A percentile compares a stretch with the other conserved stretches of the same genome.
phyloP scores from a whole-genome alignment of 1,140 invertebrate genomes.

The Sitobion miscanthi region DNA sequence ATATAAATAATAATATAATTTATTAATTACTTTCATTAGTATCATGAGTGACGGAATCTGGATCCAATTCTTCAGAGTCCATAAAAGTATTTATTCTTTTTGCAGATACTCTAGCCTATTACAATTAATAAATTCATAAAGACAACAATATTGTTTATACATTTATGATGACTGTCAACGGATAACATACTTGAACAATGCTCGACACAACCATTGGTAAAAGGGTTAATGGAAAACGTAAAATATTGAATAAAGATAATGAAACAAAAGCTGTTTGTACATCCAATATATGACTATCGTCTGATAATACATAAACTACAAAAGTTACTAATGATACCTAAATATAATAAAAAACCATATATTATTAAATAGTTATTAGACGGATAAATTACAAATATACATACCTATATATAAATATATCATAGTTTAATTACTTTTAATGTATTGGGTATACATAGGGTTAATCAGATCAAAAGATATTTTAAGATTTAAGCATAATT shows the following conservation, averaged over 20 bases:
- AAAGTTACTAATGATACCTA: constrained; percentile 92
- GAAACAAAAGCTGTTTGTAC: constrained; percentile 94
- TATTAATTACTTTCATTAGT: constrained; percentile 69
- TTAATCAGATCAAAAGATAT: too few species aligned
- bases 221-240: constrained; percentile 82
- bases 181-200: constrained; percentile 81
- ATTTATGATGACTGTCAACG: neutral
- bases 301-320: constrained; percentile 84
- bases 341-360: constrained; percentile 58
- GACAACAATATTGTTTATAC: neutral
- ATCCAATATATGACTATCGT: constrained; percentile 82
- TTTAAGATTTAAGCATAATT: too few species aligned
- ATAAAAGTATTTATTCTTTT: constrained; percentile 82
- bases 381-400: neutral
- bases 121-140: constrained; percentile 21
- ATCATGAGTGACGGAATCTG: constrained; percentile 77
- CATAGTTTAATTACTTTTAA: too few species aligned
- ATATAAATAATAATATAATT: too few species aligned
- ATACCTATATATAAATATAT: too few species aligned
- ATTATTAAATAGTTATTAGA: neutral
- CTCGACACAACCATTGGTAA: constrained; percentile 65
- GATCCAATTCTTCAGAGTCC: constrained; percentile 84
- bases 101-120: constrained; percentile 64
- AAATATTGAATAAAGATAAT: constrained; percentile 96
- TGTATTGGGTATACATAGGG: too few species aligned